Evolutionary conservation across 2,797 vertebrate species (phyloP).

Genomic region (Eremophila alpestris): DNA sequence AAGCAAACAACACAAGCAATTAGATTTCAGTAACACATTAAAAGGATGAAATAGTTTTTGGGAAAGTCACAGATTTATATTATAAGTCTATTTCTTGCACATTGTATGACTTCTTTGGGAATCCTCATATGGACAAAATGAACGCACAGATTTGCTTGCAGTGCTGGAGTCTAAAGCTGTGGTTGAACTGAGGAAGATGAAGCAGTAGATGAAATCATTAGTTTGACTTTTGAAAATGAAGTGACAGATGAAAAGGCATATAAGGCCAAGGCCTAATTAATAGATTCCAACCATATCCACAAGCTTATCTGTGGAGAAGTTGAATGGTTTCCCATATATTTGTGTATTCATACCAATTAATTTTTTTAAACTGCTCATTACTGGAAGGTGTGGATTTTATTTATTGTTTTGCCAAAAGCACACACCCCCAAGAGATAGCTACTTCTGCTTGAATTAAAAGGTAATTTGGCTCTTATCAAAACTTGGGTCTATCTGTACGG

Average conservation of each 20-base stretch:
- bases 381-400: not conserved
- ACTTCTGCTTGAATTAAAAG: not conserved
- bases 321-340: not conserved
- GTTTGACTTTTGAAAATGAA: not conserved
- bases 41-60: not conserved
- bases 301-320: not conserved
- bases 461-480: not conserved
- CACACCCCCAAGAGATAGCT: not conserved
- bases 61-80: not conserved
- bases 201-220: not conserved
- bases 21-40: not conserved
- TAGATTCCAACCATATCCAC: conserved; percentile 1
- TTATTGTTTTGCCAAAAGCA: conserved; percentile 24
- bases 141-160: not conserved
- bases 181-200: not conserved
- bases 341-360: not conserved
- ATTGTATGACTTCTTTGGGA: not conserved
- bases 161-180: not conserved
- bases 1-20: not conserved
- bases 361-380: not conserved
- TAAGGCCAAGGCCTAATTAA: conserved; percentile 30
- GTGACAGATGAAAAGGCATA: not conserved
- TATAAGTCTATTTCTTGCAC: not conserved
- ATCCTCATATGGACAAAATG: not conserved
- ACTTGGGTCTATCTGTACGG: not conserved